These are phyloP conservation scores for Melanostoma mellinum DNA, from an alignment of 2,888 invertebrate species.

Conservation along the genomic window DNA sequence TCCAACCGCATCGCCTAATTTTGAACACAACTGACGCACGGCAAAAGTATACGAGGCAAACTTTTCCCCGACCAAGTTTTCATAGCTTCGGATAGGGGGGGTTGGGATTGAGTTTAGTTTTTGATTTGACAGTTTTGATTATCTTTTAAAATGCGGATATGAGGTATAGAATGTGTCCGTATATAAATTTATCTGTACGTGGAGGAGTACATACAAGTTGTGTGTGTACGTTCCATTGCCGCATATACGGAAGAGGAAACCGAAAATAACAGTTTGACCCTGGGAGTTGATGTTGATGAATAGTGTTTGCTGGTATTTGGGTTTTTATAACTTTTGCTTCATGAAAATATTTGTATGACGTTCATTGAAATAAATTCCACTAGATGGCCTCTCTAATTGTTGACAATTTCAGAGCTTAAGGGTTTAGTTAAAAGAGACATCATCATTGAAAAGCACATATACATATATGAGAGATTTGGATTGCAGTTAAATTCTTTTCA, in stretches of 20 bases:
- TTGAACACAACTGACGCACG: slow-evolving; percentile 10
- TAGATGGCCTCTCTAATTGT: slow-evolving; percentile 12
- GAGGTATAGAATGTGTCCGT: not conserved
- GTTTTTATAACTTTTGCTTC: slow-evolving; percentile 17
- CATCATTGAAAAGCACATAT: not conserved
- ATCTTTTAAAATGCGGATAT: slow-evolving; percentile 49
- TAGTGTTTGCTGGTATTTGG: slow-evolving; percentile 3
- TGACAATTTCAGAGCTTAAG: not conserved
- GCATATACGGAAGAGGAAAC: not conserved
- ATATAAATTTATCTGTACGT: not conserved
- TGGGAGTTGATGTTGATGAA: slow-evolving; percentile 32
- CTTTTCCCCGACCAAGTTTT: slow-evolving; percentile 28
- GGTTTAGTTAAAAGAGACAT: not conserved
- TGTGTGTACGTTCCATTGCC: not conserved
- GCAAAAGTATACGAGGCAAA: not conserved
- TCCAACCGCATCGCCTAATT: slow-evolving; percentile 46
- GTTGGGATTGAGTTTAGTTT: slow-evolving; percentile 20
- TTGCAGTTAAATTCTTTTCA: no score
- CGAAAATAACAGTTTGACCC: slow-evolving; percentile 28
- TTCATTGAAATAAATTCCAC: not conserved
- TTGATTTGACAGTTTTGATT: slow-evolving; percentile 69
- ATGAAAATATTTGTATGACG: slow-evolving; percentile 5
- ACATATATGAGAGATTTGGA: not conserved
- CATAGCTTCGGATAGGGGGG: not conserved
- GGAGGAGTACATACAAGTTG: not conserved